Evolutionary conservation across 1,140 invertebrate species (phyloP).

Genomic region (Calosoma granatense): DNA sequence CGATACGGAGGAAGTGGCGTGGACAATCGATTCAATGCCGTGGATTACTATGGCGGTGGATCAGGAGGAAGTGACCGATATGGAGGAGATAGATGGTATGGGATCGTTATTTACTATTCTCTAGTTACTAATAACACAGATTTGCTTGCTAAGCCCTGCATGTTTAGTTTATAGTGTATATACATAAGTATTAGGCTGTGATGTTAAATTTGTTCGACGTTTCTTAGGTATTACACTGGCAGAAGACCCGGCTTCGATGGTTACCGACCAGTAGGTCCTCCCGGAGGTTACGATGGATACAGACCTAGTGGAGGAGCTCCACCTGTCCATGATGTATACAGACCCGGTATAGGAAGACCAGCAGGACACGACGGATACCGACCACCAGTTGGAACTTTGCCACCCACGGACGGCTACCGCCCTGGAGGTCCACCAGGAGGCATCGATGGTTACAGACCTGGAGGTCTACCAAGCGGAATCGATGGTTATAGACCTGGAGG

Average conservation of each 20-base stretch:
- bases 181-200: background rate
- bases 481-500: background rate
- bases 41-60: constrained; percentile 27
- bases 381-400: too few species aligned
- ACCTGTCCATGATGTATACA: background rate
- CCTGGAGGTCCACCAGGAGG: background rate
- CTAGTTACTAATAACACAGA: background rate
- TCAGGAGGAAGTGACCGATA: constrained; percentile 31
- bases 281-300: background rate
- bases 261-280: background rate
- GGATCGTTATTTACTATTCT: background rate
- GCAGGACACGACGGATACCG: background rate
- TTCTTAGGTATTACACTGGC: background rate
- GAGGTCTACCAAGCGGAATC: background rate
- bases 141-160: too few species aligned
- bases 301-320: too few species aligned
- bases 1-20: constrained; percentile 33
- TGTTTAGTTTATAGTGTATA: background rate
- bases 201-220: background rate
- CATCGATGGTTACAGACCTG: background rate
- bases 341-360: background rate
- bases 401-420: too few species aligned
- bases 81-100: constrained; percentile 14
- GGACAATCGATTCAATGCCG: constrained; percentile 33
- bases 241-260: background rate